Evolutionary conservation across 2,113 vertebrate genomes (phyloP), one percentile per base, ranked within the genome.

Genomic region (Eulemur macaco): DNA sequence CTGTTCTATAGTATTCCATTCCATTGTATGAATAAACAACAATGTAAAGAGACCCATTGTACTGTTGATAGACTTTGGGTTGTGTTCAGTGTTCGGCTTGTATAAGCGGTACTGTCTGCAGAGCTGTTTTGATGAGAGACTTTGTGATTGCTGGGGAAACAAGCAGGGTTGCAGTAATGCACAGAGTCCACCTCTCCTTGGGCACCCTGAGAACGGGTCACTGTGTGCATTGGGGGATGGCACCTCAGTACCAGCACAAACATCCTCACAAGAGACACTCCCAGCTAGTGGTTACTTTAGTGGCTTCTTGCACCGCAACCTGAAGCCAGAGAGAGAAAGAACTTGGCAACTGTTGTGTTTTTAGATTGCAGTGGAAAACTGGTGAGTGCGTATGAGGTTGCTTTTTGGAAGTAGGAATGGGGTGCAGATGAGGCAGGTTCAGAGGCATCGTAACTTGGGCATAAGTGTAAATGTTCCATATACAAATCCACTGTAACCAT

Each of bases 161-260:
- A 42, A 39, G 50, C 5, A 4, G n/a, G 76, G 34, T 37, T 31
- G 45, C 13, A 27, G 7, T 23, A 42, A 13, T 20, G 37, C 2
- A 7, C 37, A 50, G 83, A 64, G 50, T 42, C 37, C 25, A 34
- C 39, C n/a, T 37, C 37, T 63, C 9, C 42, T 9, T 1, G 17
- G 25, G n/a, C 18, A 39, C 12, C n/a, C 12, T 0, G 3, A 31
- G 34, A 42, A 42, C 8, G 0, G 15, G 39, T 4, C 34, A 37
- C 64, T 60, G 85, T 3, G 34, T n/a, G 15, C 31, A 3, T 0
- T 6, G 42, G 64, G n/a, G 63, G 17, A 3, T 60, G 42, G 42
- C 34, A 18, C 63, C 60, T 68, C 58, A 14, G 1, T 4, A 3
- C 73, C 64, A 6, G 18, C 23, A 14, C 25, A 56, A 54, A 37